Evolutionary conservation across 2,113 vertebrate species (phyloP).

Genomic region (Callospermophilus lateralis): DNA sequence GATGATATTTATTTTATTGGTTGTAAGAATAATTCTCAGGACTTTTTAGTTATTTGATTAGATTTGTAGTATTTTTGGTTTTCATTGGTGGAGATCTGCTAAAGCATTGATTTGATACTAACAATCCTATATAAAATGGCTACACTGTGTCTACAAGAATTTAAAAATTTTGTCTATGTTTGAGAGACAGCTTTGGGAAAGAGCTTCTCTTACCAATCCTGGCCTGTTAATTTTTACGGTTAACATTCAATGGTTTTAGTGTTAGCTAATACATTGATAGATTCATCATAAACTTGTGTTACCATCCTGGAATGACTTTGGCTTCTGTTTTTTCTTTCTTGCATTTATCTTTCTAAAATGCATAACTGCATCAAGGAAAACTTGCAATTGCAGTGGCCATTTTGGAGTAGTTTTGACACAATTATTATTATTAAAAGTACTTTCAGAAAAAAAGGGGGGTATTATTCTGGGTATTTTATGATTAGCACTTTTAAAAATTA

Average conservation of each 20-base stretch:
- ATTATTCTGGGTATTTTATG: constrained; percentile 28
- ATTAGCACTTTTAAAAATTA: constrained; percentile 46
- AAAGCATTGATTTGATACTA: constrained; percentile 1
- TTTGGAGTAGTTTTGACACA: constrained; percentile 36
- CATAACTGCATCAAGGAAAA: constrained; percentile 4
- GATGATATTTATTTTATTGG: constrained; percentile 10
- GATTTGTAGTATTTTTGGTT: constrained; percentile 28
- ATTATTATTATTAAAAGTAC: too few species aligned
- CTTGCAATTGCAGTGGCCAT: background rate
- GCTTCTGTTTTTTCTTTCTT: constrained; percentile 50
- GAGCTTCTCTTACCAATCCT: background rate
- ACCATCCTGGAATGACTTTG: background rate
- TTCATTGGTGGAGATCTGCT: background rate
- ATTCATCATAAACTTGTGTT: background rate
- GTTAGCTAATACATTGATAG: constrained; percentile 12
- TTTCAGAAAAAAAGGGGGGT: constrained; percentile 30
- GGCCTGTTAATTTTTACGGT: constrained; percentile 5
- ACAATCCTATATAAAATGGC: background rate
- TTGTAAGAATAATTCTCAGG: background rate
- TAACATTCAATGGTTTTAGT: background rate
- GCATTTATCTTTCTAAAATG: constrained; percentile 47
- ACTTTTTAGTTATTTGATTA: constrained; percentile 26
- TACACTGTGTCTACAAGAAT: background rate
- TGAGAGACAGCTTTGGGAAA: constrained; percentile 10
- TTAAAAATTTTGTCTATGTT: background rate